Conservation (phyloP, 2,797 vertebrate species). For the Vireo griseus region DNA sequence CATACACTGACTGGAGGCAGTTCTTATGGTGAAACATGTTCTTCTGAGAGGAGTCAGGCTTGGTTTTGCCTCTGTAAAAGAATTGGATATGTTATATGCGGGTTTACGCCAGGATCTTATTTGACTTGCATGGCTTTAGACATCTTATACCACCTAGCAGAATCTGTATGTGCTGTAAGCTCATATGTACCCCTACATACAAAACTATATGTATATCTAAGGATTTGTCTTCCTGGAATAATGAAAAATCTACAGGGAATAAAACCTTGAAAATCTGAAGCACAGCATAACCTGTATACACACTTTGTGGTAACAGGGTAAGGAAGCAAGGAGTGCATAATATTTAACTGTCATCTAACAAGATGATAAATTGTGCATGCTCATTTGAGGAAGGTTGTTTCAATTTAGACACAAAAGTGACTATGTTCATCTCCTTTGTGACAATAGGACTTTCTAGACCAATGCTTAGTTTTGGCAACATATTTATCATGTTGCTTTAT, state of each 20-base stretch:
- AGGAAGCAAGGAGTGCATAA: not conserved
- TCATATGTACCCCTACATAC: not conserved
- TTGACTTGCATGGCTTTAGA: not conserved
- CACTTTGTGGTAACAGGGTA: not conserved
- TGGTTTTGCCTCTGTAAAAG: not conserved
- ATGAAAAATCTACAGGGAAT: not conserved
- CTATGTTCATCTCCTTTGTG: not conserved
- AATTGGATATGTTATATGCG: not conserved
- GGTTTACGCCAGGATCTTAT: not conserved
- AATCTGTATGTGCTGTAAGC: not conserved
- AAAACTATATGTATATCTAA: not conserved
- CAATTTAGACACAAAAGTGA: not conserved
- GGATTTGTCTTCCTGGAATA: not conserved
- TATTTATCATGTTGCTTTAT: not conserved
- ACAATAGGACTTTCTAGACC: not conserved
- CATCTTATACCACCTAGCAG: not conserved
- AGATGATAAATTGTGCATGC: not conserved
- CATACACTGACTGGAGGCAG: not conserved
- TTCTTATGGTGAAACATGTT: not conserved
- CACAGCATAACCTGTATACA: not conserved
- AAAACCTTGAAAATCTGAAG: not conserved
- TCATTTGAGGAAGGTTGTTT: not conserved
- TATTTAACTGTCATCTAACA: no score
- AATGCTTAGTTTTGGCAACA: not conserved
- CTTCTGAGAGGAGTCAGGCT: not conserved